Base-by-base conservation (phyloP, 1,140 invertebrate species). In the Melitaea cinxia region DNA sequence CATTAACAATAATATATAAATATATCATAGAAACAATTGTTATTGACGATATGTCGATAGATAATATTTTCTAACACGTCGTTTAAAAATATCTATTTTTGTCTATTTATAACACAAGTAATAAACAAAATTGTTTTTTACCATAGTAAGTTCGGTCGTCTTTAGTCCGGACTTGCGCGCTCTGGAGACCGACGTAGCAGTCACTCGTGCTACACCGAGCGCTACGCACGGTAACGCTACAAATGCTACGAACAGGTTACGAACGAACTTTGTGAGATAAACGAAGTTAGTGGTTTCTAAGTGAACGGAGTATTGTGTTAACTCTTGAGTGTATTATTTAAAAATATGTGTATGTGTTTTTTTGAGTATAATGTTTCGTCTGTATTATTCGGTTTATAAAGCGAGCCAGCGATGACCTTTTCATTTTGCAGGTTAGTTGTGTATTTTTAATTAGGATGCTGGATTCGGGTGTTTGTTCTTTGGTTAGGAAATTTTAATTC, bases 371-470 rank as follows among this genome's bases (percentile, higher is more conserved):
- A 75, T 76, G 73, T 64, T 71, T 56, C 55, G 69, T 70, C 62
- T 64, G 28, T 42, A 60, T 66, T 65, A 65, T 78, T 53, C 73
- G 75, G 78, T 75, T 75, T 73, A 72, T 71, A 65, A 62, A 77
- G 77, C 72, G 42, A 14, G 19, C 69, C 71, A 66, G 69, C 82
- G 72, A 84, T 86, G 83, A 83, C 73, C 77, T 75, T 77, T 70
- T 50, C 72, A 79, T 86, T 84, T 82, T 75, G 64, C 83, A 83
- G 83, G 83, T 86, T 76, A 82, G 74, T 81, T 80, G 68, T 82
- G 73, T 82, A 74, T 82, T 80, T 80, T 84, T 84, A 80, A 83
- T 82, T 77, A 74, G 68, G 66, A 60, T 49, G 26, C 57, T 59
- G 17, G 14, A 49, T 65, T 61, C 28, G 47, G 24, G 45, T 57